Evolutionary conservation across 2,888 invertebrate genomes (phyloP).

Genomic region (Tenthredo notha): DNA sequence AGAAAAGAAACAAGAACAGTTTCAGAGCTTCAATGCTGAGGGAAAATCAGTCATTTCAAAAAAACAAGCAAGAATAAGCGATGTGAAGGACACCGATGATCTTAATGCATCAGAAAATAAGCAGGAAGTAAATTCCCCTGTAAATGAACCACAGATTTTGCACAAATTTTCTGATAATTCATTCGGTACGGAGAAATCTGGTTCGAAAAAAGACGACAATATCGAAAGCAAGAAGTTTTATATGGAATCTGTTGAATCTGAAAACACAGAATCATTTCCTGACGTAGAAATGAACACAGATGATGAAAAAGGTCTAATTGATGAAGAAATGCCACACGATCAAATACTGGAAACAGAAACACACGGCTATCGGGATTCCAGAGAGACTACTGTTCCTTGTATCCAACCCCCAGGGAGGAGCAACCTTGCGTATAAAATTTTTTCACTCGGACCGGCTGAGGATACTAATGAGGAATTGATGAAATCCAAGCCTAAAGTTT

Average conservation of each 20-base stretch:
- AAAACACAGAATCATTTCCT: not conserved
- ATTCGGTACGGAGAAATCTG: not conserved
- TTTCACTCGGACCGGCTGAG: conserved; percentile 62
- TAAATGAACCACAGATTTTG: not conserved
- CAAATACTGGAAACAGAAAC: not conserved
- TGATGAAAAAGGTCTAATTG: not conserved
- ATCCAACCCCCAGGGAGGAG: not conserved
- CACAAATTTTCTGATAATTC: not conserved
- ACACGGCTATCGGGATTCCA: not conserved
- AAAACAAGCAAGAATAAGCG: not conserved
- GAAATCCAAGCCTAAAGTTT: conserved; percentile 63
- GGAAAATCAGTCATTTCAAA: not conserved
- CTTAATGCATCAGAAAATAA: not conserved
- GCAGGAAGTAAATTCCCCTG: not conserved
- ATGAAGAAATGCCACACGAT: not conserved
- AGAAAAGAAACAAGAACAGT: conserved; percentile 54
- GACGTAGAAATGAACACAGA: not conserved
- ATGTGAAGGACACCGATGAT: not conserved
- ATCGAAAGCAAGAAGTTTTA: not conserved
- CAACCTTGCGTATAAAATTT: conserved; percentile 66
- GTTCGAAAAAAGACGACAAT: not conserved
- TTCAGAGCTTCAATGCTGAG: not conserved
- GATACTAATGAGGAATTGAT: conserved; percentile 62
- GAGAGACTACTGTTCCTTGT: not conserved
- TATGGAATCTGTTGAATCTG: not conserved